Evolutionary conservation across 2,888 invertebrate species (phyloP).

Genomic region (Scaptomyza polygonia): DNA sequence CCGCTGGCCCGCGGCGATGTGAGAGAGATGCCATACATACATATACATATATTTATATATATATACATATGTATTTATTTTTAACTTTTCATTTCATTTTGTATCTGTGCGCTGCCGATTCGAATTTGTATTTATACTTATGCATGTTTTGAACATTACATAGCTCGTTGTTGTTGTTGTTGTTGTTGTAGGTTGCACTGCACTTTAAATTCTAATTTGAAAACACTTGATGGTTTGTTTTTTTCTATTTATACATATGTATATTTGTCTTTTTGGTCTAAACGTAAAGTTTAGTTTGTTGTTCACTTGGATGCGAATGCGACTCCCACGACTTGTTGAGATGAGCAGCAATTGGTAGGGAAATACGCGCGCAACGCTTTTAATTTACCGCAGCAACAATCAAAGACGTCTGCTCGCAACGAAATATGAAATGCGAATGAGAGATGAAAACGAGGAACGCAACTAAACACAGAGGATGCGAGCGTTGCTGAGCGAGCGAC

Average conservation of each 20-base stretch:
- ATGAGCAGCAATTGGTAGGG: slow-evolving; percentile 51
- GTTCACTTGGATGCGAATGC: slow-evolving; percentile 57
- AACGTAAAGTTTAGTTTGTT: slow-evolving; percentile 25
- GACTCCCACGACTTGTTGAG: slow-evolving; percentile 72
- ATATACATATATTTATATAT: slow-evolving; percentile 57
- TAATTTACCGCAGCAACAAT: slow-evolving; percentile 54
- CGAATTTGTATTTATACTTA: slow-evolving; percentile 34
- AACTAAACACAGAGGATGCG: slow-evolving; percentile 44
- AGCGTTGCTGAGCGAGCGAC: slow-evolving; percentile 26
- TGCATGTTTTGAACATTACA: slow-evolving; percentile 14
- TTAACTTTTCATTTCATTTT: slow-evolving; percentile 80
- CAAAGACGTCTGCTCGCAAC: slow-evolving; percentile 62
- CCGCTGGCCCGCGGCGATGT: not conserved
- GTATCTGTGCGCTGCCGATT: slow-evolving; percentile 57
- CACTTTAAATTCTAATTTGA: slow-evolving; percentile 41
- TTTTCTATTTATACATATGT: slow-evolving; percentile 14
- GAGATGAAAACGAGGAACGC: slow-evolving; percentile 47
- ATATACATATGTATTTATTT: slow-evolving; percentile 64
- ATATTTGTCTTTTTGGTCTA: slow-evolving; percentile 8
- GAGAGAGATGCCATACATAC: slow-evolving; percentile 61
- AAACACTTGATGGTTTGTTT: slow-evolving; percentile 29
- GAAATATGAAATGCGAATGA: slow-evolving; percentile 65
- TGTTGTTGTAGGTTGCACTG: slow-evolving; percentile 37
- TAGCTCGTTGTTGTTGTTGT: slow-evolving; percentile 23
- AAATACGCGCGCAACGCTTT: slow-evolving; percentile 60